Percentiles rank a stretch among this genome's conserved stretches.
Evolutionary conservation across 2,113 vertebrate genomes (phyloP).

Genomic region (Nettapus auritus): DNA sequence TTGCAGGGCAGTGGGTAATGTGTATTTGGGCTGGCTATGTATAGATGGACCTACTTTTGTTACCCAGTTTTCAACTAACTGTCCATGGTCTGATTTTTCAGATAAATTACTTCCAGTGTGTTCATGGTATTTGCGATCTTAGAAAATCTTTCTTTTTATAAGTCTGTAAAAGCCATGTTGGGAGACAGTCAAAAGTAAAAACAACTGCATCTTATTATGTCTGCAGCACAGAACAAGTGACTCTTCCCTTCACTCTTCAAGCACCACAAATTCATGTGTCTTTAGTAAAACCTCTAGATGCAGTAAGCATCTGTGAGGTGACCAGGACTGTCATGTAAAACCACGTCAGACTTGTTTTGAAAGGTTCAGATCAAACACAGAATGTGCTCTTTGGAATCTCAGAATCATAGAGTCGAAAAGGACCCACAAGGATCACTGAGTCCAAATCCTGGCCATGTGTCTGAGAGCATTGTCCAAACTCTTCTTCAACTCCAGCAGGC

Average conservation of each 20-base stretch:
- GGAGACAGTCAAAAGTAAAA: conserved; percentile 70
- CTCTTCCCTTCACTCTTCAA: conserved; percentile 48
- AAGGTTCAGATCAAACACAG: neutral
- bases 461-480: too few relatives aligned
- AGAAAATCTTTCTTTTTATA: conserved; percentile 66
- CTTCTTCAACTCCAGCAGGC: too few relatives aligned
- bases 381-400: neutral
- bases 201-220: conserved; percentile 59
- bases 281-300: conserved; percentile 58
- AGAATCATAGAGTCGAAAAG: too few relatives aligned
- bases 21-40: neutral
- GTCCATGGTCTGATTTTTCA: neutral
- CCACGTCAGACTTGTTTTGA: neutral
- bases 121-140: conserved; percentile 59
- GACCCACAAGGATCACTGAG: too few relatives aligned
- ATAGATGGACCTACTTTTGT: neutral
- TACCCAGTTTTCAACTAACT: conserved; percentile 37
- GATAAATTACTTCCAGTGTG: conserved; percentile 35
- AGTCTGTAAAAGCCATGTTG: conserved; percentile 56
- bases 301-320: conserved; percentile 23
- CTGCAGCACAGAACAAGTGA: conserved; percentile 23
- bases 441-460: too few relatives aligned
- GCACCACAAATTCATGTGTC: conserved; percentile 15
- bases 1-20: neutral
- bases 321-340: neutral